Base-by-base conservation (phyloP, 2,888 invertebrate genomes). In the Acleris cristana region DNA sequence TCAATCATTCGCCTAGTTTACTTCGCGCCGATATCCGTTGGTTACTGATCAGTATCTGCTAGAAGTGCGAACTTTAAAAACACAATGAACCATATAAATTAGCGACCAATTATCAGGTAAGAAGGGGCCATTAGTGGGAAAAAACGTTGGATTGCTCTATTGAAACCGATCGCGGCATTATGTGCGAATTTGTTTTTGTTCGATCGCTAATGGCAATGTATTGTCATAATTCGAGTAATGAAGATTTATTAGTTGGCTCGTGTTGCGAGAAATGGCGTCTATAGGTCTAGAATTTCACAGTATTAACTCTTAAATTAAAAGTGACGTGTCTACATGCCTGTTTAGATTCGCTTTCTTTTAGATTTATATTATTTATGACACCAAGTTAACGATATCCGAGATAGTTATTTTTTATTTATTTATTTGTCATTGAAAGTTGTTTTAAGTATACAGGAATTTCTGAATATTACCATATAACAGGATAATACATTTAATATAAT, bases 101-200 rank as follows among this genome's bases (percentile, higher is more conserved):
- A 86, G 77, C 79, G 78, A 79, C 78, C 82, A 83, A 87, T 88
- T 87, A 87, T 73, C 73, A 69, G 71, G 79, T 76, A 85, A 87
- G 83, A 79, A 79, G 76, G 69, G 71, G 78, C 76, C 73, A 80
- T 83, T 82, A 82, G 61, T 65, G 63, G 55, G 74, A 75, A 82
- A 83, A 83, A 83, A 81, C 66, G n/a, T 73, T 72, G 78, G 85
- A 88, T 80, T 79, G 75, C 84, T 81, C 79, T 83, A 86, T 86
- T 86, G 85, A 80, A 84, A 85, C 76, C 73, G 81, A 87, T 84
- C 78, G 73, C 65, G 73, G 72, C 78, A 74, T 76, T 69, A 74
- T 65, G 79, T 81, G 82, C 65, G 79, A 80, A 76, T 81, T 75
- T 73, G 77, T 86, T 85, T 84, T 85, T 85, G 71, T 79, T 60